Evolutionary conservation across 1,140 invertebrate species (phyloP).

Genomic region (Archivesica marissinica): DNA sequence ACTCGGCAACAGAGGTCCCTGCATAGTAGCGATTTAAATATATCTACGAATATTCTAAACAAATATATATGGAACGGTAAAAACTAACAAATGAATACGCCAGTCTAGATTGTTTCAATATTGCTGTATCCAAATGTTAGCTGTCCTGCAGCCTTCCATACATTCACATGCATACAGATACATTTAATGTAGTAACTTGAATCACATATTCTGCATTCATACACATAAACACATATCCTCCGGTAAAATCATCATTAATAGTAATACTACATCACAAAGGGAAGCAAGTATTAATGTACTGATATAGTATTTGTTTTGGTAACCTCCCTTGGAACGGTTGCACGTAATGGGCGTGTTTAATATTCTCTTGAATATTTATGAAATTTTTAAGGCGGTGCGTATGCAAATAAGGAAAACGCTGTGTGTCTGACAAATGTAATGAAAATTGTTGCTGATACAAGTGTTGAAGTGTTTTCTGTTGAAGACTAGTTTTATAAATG

Average conservation of each 20-base stretch:
- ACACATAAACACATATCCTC: too few species aligned
- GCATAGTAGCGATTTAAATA: too few species aligned
- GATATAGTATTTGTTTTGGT: neutral
- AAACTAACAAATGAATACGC: too few species aligned
- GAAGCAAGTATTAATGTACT: neutral
- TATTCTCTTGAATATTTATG: constrained; percentile 46
- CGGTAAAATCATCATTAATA: neutral
- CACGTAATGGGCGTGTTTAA: constrained; percentile 21
- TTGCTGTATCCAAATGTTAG: too few species aligned
- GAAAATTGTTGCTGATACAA: constrained; percentile 21
- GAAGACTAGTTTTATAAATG: constrained; percentile 53
- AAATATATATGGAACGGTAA: too few species aligned
- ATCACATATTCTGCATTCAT: too few species aligned
- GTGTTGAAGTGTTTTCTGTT: constrained; percentile 16
- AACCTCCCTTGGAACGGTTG: neutral
- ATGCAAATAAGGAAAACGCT: constrained; percentile 24
- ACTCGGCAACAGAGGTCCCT: too few species aligned
- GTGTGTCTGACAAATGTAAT: constrained; percentile 27
- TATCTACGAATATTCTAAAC: too few species aligned
- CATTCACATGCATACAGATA: too few species aligned
- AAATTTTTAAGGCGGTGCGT: neutral
- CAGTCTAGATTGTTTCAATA: too few species aligned
- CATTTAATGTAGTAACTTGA: too few species aligned
- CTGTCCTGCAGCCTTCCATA: too few species aligned
- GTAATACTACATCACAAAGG: neutral